Base-by-base conservation (phyloP, 2,797 vertebrate genomes). In the Enteromius mattozi region DNA sequence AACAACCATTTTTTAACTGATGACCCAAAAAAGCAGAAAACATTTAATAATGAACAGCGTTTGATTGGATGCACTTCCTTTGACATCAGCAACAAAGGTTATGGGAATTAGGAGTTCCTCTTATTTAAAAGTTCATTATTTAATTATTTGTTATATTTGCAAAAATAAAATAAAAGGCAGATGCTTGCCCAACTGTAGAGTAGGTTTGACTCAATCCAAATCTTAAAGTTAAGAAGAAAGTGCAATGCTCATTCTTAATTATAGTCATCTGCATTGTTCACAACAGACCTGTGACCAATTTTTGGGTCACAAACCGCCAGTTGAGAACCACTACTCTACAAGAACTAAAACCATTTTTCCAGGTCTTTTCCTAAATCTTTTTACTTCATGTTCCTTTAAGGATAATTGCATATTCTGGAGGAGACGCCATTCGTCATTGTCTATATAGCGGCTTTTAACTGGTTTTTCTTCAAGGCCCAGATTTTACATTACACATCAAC, bases 341-440 rank as follows among this genome's bases (percentile, higher is more conserved):
- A 68, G 3, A 51, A 30, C 19, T 66, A 9, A 66, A 37, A 70
- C 8, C 27, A 19, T 2, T 19, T 70, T 33, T 35, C 6, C 51
- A 5, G 13, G 37, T 76, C 19, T 45, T 12, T 72, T 74, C 24
- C 16, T 47, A 63, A 49, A 49, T 14, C 4, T 49, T 16, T 70
- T 21, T 59, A 42, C 65, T 61, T 72, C 6, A 65, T 82, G 65
- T 85, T 45, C 42, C 33, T 72, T 70, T 82, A 95, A 94, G 94
- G 93, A 91, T 89, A 87, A 90, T 83, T 90, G 87, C 37, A 9
- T 65, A 80, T 88, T 86, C 21, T 87, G 16, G 30, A 65, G 30
- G 63, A 17, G 30, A 65, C 30, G 1, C 85, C 59, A 84, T 88
- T 2, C 93, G 93, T 90, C 93, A 87, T 90, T 86, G 90, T 75